Percentiles rank a stretch among this genome's conserved stretches.
phyloP scores from a whole-genome alignment of 2,888 invertebrate species.

The Chesias legatella region DNA sequence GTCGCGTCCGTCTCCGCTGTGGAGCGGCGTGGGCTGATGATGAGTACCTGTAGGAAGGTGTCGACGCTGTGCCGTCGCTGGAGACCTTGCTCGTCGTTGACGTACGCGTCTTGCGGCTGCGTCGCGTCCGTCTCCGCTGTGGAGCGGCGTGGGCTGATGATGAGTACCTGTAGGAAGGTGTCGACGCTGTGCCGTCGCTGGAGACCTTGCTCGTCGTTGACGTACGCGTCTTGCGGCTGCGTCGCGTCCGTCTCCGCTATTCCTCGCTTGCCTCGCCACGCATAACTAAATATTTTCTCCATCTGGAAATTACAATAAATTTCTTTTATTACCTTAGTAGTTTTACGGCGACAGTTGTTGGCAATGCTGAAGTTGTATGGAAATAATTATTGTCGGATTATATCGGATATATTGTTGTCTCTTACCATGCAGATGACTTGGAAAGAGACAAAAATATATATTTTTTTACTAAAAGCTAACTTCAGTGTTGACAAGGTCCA shows the following conservation, averaged over 20 bases:
- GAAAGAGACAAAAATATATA: too few species aligned
- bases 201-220: conserved; percentile 88
- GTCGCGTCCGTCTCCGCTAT: conserved; percentile 54
- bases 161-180: conserved; percentile 90
- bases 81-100: conserved; percentile 90
- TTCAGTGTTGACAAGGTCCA: too few species aligned
- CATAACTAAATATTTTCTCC: conserved; percentile 96
- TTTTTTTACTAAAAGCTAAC: too few species aligned
- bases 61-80: conserved; percentile 87
- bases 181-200: conserved; percentile 85
- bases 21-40: too few species aligned
- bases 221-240: conserved; percentile 80
- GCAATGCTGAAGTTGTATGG: too few species aligned
- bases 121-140: conserved; percentile 36
- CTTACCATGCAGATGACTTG: too few species aligned
- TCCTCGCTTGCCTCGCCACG: conserved; percentile 92
- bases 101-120: conserved; percentile 80
- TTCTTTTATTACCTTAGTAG: not conserved
- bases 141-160: too few species aligned
- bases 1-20: too few species aligned
- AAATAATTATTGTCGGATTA: too few species aligned
- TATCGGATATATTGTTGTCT: too few species aligned
- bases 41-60: conserved; percentile 90
- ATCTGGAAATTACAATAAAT: conserved; percentile 78
- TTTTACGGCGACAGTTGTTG: too few species aligned